Percentiles rank a stretch among this genome's conserved stretches.
These are phyloP conservation scores for Noturus placidus DNA, from an alignment of 2,113 vertebrate genomes.

Conservation along the genomic window DNA sequence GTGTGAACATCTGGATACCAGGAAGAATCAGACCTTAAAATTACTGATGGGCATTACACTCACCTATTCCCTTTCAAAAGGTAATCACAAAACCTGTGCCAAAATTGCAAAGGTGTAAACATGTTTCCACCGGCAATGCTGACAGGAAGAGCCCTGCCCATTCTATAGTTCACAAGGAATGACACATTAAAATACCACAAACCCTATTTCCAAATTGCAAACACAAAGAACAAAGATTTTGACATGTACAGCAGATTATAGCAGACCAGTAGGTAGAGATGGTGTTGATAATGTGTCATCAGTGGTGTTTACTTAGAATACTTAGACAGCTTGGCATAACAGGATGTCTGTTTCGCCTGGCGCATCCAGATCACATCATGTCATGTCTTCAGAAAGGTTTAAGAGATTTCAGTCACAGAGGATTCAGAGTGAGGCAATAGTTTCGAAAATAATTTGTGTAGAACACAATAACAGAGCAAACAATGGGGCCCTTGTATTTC, in stretches of 20 bases:
- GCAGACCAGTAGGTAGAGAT: background rate
- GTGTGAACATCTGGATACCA: background rate
- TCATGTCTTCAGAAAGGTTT: background rate
- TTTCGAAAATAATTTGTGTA: background rate
- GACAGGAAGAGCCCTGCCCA: background rate
- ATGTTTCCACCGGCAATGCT: conserved; percentile 13
- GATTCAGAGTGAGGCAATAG: background rate
- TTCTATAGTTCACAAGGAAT: background rate
- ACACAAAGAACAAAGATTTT: background rate
- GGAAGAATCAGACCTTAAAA: background rate
- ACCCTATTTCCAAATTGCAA: background rate
- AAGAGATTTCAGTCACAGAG: background rate
- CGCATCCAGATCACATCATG: background rate
- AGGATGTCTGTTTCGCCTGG: conserved; percentile 14
- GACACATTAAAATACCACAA: background rate
- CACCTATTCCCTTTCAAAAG: background rate
- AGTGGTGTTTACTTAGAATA: background rate
- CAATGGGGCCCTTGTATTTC: background rate
- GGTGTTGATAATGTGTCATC: background rate
- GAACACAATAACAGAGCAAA: background rate
- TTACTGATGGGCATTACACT: background rate
- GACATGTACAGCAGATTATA: background rate
- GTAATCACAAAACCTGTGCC: background rate
- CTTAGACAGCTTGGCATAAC: conserved; percentile 17
- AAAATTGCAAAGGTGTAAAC: background rate